Base-by-base conservation (phyloP, 2,113 vertebrate genomes). In the Megaceryle torquata region DNA sequence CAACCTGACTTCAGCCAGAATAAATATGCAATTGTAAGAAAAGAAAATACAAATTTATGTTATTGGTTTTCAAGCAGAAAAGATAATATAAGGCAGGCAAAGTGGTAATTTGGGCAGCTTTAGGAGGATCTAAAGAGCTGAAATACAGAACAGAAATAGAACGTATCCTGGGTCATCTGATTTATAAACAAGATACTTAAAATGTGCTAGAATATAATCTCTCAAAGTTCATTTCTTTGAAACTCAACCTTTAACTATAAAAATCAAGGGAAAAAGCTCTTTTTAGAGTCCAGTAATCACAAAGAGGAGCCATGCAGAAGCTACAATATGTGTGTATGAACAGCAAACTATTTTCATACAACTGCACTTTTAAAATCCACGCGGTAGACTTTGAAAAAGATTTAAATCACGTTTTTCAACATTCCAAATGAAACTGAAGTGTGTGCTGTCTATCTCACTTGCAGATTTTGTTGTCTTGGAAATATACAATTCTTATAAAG, bases 1-100 rank as follows among this genome's bases (percentile, higher is more conserved):
- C 95, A 98, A 98, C 85, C 86, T 95, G 79, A 97, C 97, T 96
- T 90, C 94, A 95, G 94, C 95, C 96, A 88, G 95, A 97, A 96
- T 95, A 97, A 97, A 94, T 29, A 82, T 90, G 64, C 79, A 92
- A 61, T 93, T 89, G 82, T 86, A 96, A 96, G 85, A 92, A 98
- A 97, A 95, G 87, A 98, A 98, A 98, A 96, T 76, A 96, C 77
- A 92, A 94, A 95, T 93, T 67, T 91, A 57, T 91, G 84, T 90
- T 94, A 91, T 91, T 96, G 91, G 89, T 92, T 97, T 96, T 90
- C 92, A 97, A 97, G 89, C 44, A 84, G 87, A 89, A 35, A 91
- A 64, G 50, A 93, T 76, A 91, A 91, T 68, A 51, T 18, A 63
- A 79, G 89, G 29, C 68, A 87, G 61, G 54, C 87, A 93, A 90